Evolutionary conservation across 2,888 invertebrate genomes (phyloP).

Genomic region (Molanna angustata): DNA sequence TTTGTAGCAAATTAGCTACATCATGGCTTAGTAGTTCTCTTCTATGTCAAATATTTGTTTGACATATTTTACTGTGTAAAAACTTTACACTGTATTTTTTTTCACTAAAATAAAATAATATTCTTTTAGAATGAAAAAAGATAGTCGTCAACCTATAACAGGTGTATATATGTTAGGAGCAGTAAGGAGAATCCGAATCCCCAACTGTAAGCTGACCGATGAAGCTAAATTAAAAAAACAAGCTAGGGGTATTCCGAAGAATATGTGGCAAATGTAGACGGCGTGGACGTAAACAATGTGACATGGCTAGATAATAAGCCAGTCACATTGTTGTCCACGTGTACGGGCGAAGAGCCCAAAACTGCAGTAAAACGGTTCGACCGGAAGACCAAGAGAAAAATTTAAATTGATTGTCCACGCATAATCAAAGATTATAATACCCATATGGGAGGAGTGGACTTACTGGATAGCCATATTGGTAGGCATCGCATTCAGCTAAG

Average conservation of each 20-base stretch:
- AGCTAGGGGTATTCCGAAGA: not conserved
- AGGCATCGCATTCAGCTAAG: constrained; percentile 33
- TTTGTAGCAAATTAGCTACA: too few relatives aligned
- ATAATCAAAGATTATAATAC: constrained; percentile 31
- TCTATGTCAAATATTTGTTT: not conserved
- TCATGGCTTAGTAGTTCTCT: not conserved
- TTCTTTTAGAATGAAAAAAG: not conserved
- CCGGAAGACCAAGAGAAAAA: constrained; percentile 24
- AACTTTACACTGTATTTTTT: not conserved
- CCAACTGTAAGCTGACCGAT: not conserved
- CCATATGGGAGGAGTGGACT: constrained; percentile 34
- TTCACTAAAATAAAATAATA: not conserved
- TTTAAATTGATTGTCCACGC: constrained; percentile 29
- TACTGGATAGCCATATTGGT: constrained; percentile 32
- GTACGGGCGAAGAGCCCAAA: constrained; percentile 28
- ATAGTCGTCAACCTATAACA: not conserved
- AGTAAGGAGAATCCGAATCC: not conserved
- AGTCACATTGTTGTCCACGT: constrained; percentile 15
- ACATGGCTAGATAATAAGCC: not conserved
- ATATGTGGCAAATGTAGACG: not conserved
- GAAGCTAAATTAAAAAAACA: not conserved
- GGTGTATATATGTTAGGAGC: not conserved
- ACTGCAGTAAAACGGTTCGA: constrained; percentile 27
- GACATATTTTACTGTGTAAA: not conserved
- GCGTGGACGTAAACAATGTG: not conserved